Percentiles rank a stretch among this genome's conserved stretches.
Conservation (phyloP, 2,797 vertebrate genomes). For the Arctocebus calabarensis region DNA sequence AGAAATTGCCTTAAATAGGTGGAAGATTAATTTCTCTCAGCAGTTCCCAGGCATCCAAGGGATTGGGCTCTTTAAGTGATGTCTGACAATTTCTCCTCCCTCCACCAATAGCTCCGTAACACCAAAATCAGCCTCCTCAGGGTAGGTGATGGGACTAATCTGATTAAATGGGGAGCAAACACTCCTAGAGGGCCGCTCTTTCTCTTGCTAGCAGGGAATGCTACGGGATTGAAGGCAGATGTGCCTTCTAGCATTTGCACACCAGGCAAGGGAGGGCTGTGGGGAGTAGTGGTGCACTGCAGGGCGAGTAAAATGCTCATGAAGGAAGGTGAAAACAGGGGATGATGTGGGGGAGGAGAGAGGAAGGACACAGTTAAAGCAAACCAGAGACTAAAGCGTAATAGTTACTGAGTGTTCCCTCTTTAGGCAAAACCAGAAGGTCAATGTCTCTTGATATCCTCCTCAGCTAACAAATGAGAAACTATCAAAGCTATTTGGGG, state of each 20-base stretch:
- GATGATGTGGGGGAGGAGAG: not conserved
- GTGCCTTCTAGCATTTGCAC: not conserved
- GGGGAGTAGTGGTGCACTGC: not conserved
- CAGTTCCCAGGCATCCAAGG: constrained; percentile 60
- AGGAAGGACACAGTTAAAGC: not conserved
- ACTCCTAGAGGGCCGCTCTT: not conserved
- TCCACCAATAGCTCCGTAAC: constrained; percentile 59
- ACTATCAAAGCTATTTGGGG: constrained; percentile 59
- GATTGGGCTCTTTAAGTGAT: constrained; percentile 71
- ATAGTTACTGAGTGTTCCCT: constrained; percentile 71
- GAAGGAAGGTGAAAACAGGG: constrained; percentile 33
- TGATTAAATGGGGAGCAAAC: constrained; percentile 44
- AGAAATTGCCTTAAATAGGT: constrained; percentile 82
- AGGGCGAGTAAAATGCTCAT: not conserved
- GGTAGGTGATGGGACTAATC: constrained; percentile 58
- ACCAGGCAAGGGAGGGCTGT: not conserved
- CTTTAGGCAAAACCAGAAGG: constrained; percentile 76
- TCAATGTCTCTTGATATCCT: constrained; percentile 65
- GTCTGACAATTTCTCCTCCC: constrained; percentile 74
- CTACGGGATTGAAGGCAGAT: constrained; percentile 3
- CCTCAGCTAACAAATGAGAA: constrained; percentile 62
- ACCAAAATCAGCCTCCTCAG: constrained; percentile 63
- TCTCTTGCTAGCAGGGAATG: constrained; percentile 22
- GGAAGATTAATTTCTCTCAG: constrained; percentile 80
- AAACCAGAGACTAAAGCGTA: constrained; percentile 25